phyloP scores from a whole-genome alignment of 2,797 vertebrate species.

The Acipenser transmontanus region DNA sequence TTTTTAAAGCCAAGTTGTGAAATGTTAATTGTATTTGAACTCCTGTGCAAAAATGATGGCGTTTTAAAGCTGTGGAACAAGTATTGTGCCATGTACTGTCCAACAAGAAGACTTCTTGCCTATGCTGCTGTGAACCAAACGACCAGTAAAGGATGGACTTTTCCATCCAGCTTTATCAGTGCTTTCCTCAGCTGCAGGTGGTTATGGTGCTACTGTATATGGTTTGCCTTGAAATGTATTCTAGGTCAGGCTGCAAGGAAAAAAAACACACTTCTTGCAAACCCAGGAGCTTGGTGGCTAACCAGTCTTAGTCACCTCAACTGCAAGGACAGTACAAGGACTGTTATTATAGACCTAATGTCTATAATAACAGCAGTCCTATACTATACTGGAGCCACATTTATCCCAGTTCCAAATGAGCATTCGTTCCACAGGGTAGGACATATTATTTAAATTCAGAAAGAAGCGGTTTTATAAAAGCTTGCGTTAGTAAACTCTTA shows the following conservation, averaged over 20 bases:
- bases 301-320: neutral
- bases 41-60: constrained; percentile 2
- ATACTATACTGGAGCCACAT: neutral
- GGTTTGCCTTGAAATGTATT: constrained; percentile 25
- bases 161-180: constrained; percentile 22
- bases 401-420: neutral
- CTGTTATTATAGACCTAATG: neutral
- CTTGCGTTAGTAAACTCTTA: too few relatives aligned
- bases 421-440: too few relatives aligned
- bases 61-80: constrained; percentile 45
- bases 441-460: too few relatives aligned
- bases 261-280: constrained; percentile 11
- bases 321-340: neutral
- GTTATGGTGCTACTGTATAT: constrained; percentile 56
- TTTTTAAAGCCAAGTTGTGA: constrained; percentile 28
- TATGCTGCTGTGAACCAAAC: constrained; percentile 48
- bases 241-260: constrained; percentile 33
- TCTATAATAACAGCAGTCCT: constrained; percentile 2
- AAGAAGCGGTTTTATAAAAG: too few relatives aligned
- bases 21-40: constrained; percentile 12
- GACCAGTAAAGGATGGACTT: constrained; percentile 38
- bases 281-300: neutral
- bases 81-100: constrained; percentile 44
- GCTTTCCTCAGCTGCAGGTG: constrained; percentile 40
- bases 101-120: constrained; percentile 30